Conservation (phyloP, 2,113 vertebrate genomes). For the Glaucidium brasilianum region DNA sequence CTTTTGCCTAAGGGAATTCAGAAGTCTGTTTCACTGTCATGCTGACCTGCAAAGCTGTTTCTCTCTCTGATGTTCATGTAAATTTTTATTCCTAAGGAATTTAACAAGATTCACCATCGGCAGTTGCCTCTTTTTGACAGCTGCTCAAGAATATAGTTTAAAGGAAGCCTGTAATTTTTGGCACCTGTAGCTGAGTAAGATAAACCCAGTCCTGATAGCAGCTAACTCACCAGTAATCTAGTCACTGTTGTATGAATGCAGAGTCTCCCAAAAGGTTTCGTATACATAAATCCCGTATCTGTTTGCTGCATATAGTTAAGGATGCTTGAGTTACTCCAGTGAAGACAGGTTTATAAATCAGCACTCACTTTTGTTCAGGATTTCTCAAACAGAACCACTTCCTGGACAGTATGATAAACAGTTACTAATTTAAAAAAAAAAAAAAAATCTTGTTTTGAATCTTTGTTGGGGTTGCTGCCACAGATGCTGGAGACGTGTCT, state of each 20-base stretch:
- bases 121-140: neutral
- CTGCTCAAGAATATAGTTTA: neutral
- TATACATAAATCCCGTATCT: neutral
- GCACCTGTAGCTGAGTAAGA: conserved; percentile 10
- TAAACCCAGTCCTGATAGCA: neutral
- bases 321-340: neutral
- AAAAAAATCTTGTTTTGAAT: neutral
- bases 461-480: neutral
- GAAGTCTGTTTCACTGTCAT: neutral
- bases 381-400: conserved; percentile 1
- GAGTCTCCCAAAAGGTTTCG: neutral
- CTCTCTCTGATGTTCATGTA: conserved; percentile 22
- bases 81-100: conserved; percentile 1
- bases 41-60: conserved; percentile 53
- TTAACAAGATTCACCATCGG: neutral
- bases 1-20: conserved; percentile 22
- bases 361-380: neutral
- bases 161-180: conserved; percentile 4
- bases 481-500: neutral
- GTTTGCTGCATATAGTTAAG: neutral
- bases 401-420: neutral
- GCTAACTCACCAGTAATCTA: neutral
- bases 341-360: neutral
- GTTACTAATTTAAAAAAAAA: neutral
- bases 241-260: neutral